Evolutionary conservation across 2,888 invertebrate species (phyloP), one percentile per base, ranked within the genome.

Genomic region (Agrotis segetum): DNA sequence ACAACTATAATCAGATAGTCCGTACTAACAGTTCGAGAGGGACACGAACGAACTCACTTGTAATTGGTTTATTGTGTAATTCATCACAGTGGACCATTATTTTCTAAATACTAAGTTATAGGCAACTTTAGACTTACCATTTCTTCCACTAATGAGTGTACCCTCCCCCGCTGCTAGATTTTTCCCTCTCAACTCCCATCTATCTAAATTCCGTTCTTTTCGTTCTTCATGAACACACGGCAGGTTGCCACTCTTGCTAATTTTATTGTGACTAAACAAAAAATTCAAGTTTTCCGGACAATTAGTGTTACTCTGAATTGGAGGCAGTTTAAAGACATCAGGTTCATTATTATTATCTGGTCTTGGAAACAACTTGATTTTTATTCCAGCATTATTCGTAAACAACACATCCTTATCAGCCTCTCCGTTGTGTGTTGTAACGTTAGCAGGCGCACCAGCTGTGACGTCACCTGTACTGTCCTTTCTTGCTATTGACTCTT

Each of bases 101-200:
- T 76, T 52, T 44, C 55, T 68, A 21, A 70, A 0, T 77, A 69
- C 21, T 44, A 34, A 47, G 16, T 55, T 46, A 72, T 19, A 29
- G 21, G 13, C 24, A 55, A 62, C 19, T 50, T 61, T 24, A 47
- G 56, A 61, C 88, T 89, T 88, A 95, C 95, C 92, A 77, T 75
- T 88, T 77, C 82, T 88, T 52, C 86, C 88, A 76, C 80, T 91
- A 49, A 92, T 90, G 29, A 84, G 82, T 21, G 88, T 80, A 79
- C 92, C 91, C 87, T 95, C 95, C 3, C 95, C 95, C 9, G 94
- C 89, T 9, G 92, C 95, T 13, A 94, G 80, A 3, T 92, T 87
- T 63, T 91, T 90, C 1, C 85, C 79, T 17, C 82, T 84, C 1
- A 91, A 83, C 60, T 93, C 92, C 93, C 93, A 94, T 58, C 91